phyloP scores from a whole-genome alignment of 1,140 invertebrate genomes.

The Lordiphosa mommai region DNA sequence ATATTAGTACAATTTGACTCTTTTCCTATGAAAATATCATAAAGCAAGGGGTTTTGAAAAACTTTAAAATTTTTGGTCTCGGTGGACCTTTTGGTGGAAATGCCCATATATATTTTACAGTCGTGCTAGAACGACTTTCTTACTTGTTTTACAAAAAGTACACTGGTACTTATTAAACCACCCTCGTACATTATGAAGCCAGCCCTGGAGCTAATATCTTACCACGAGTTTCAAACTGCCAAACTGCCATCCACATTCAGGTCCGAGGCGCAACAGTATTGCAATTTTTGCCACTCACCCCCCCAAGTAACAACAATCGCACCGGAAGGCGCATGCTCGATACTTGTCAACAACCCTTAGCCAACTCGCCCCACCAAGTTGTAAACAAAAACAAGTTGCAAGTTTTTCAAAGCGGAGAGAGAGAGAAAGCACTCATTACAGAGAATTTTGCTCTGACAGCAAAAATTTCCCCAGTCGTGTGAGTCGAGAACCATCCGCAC shows the following conservation, averaged over 20 bases:
- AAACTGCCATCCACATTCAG: not conserved
- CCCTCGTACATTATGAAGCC: not conserved
- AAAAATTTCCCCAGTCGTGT: conserved; percentile 47
- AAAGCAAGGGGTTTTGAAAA: too few relatives aligned
- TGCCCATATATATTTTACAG: too few relatives aligned
- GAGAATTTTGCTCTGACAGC: conserved; percentile 45
- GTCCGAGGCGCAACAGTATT: conserved; percentile 41
- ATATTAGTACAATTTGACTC: too few relatives aligned
- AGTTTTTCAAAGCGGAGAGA: conserved; percentile 27
- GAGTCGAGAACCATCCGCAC: conserved; percentile 22
- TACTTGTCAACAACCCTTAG: conserved; percentile 46
- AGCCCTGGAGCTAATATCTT: not conserved
- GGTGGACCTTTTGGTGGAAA: too few relatives aligned
- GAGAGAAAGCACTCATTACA: conserved; percentile 24
- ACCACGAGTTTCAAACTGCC: not conserved
- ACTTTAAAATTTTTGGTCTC: too few relatives aligned
- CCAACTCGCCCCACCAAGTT: conserved; percentile 12
- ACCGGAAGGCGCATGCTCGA: conserved; percentile 43
- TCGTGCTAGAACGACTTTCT: not conserved
- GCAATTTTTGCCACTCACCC: conserved; percentile 42
- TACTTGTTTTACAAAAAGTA: too few relatives aligned
- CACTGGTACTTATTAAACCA: not conserved
- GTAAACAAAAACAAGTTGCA: conserved; percentile 75
- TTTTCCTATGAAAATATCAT: too few relatives aligned
- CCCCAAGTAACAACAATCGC: conserved; percentile 11